These are phyloP conservation scores for Agapornis canus DNA, from an alignment of 2,797 vertebrate genomes.

Conservation along the genomic window DNA sequence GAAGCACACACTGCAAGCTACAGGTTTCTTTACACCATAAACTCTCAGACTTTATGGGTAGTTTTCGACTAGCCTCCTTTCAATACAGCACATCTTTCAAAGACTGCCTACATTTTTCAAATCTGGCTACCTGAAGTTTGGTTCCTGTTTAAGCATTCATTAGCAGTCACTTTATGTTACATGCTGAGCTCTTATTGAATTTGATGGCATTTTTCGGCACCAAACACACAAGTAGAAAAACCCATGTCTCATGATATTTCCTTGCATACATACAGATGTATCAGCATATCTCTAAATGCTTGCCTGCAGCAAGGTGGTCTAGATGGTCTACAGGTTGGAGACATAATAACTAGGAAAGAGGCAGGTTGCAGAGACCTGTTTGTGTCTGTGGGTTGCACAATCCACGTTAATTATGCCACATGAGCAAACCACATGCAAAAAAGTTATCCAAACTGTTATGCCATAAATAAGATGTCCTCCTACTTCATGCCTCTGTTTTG, in stretches of 20 bases:
- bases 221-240: background rate
- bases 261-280: background rate
- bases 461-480: background rate
- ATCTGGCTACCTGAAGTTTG: background rate
- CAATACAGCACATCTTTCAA: background rate
- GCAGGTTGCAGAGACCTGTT: background rate
- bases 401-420: background rate
- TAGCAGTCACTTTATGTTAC: background rate
- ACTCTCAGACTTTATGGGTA: background rate
- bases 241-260: background rate
- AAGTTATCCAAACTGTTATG: background rate
- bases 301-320: background rate
- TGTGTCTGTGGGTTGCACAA: background rate
- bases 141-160: background rate
- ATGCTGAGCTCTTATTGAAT: background rate
- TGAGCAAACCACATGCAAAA: background rate
- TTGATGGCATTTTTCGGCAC: background rate
- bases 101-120: background rate
- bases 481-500: background rate
- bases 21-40: slow-evolving; percentile 38
- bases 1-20: background rate
- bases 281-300: background rate
- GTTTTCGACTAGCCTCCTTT: background rate
- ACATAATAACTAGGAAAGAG: background rate
- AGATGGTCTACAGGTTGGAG: background rate